Evolutionary conservation across 1,140 invertebrate genomes (phyloP).

Genomic region (Papilio machaon): DNA sequence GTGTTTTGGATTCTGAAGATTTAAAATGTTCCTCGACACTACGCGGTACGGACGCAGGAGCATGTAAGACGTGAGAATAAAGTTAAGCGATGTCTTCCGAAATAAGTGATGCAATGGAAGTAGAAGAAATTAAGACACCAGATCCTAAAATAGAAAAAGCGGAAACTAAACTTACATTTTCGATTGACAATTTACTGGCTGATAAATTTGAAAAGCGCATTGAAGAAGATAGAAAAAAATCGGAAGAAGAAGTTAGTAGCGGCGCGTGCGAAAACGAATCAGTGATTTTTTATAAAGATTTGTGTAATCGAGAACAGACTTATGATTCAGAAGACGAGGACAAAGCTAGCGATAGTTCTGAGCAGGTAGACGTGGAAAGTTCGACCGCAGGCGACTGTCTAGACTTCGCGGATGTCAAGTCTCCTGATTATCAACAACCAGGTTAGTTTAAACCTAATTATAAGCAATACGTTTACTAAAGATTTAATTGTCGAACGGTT

Average conservation of each 20-base stretch:
- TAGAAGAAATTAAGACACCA: slow-evolving; percentile 51
- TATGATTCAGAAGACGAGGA: slow-evolving; percentile 55
- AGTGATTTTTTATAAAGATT: slow-evolving; percentile 49
- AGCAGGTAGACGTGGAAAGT: slow-evolving; percentile 72
- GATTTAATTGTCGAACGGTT: background rate
- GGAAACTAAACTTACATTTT: slow-evolving; percentile 68
- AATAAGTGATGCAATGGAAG: slow-evolving; percentile 49
- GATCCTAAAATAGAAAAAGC: slow-evolving; percentile 56
- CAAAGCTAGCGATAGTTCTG: slow-evolving; percentile 60
- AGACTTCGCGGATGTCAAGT: slow-evolving; percentile 59
- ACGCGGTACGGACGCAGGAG: slow-evolving; percentile 33
- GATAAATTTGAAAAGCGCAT: slow-evolving; percentile 63
- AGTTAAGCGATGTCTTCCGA: slow-evolving; percentile 32
- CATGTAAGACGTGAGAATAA: slow-evolving; percentile 24
- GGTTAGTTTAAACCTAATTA: slow-evolving; percentile 49
- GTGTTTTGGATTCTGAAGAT: slow-evolving; percentile 23
- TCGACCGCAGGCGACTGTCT: slow-evolving; percentile 57
- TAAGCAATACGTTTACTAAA: background rate
- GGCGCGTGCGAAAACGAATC: background rate
- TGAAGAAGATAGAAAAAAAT: slow-evolving; percentile 50
- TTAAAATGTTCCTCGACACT: slow-evolving; percentile 35
- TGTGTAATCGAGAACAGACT: slow-evolving; percentile 42
- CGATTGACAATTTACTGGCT: slow-evolving; percentile 70
- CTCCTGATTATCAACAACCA: slow-evolving; percentile 70
- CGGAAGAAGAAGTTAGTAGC: slow-evolving; percentile 23